Conservation (phyloP, 2,113 vertebrate species). For the Nycticebus coucang region DNA sequence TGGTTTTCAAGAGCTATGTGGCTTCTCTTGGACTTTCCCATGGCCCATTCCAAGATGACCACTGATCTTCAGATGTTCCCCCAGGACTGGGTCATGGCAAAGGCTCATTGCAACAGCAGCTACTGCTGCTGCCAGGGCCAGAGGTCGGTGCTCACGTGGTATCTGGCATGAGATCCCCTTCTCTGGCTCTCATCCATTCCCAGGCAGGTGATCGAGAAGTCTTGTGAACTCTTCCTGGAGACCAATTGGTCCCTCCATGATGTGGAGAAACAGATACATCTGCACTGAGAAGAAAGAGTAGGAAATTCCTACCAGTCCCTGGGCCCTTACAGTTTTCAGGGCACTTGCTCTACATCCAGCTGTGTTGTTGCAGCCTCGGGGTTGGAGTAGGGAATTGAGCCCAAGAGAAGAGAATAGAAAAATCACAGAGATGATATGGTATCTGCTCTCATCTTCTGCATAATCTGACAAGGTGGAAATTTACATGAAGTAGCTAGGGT, state of each 20-base stretch:
- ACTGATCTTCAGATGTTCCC: slow-evolving; percentile 61
- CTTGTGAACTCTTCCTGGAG: background rate
- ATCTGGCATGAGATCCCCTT: background rate
- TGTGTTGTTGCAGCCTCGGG: rapidly evolving
- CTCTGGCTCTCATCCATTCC: background rate
- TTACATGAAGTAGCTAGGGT: background rate
- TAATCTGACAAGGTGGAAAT: background rate
- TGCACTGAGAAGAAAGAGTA: background rate
- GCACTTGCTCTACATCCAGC: background rate
- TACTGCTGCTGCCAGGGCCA: background rate
- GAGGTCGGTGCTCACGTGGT: background rate
- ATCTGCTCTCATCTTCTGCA: background rate
- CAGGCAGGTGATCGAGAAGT: slow-evolving; percentile 47
- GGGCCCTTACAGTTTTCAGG: background rate
- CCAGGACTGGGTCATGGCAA: background rate
- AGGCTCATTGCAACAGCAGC: background rate
- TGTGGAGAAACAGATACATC: background rate
- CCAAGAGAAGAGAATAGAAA: background rate
- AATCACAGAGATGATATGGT: background rate
- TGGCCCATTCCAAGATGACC: slow-evolving; percentile 72
- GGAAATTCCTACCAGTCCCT: background rate
- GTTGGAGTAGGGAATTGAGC: background rate
- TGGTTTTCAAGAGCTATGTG: slow-evolving; percentile 62
- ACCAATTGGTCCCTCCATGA: background rate
- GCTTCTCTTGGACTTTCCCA: slow-evolving; percentile 77